Evolutionary conservation across 1,140 invertebrate genomes (phyloP), one percentile per base, ranked within the genome.

Genomic region (Drosophila kikkawai): DNA sequence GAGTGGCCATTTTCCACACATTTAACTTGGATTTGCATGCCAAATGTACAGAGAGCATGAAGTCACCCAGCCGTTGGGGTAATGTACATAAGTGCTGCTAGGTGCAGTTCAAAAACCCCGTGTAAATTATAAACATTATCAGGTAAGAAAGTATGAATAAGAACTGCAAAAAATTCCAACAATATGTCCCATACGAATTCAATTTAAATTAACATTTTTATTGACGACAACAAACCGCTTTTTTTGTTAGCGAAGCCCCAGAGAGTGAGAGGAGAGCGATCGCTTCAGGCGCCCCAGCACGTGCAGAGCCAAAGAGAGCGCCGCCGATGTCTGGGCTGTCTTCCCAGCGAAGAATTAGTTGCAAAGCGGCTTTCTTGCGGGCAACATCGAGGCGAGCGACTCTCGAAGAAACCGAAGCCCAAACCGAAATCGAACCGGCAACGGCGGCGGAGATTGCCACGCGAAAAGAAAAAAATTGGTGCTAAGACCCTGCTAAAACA

Each of bases 381-480:
- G 55, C 63, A 79, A 84, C 66, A 68, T 66, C 69, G 75, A 61
- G 37, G 34, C 51, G 51, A 37, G 34, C 12, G 51, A 55, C 17
- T 29, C 36, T 55, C 29, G 48, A 57, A 11, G 34, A 56, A 65
- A 36, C 34, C 26, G 34, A 41, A 19, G 15, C 39, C 58, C 41
- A 75, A 60, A 77, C 50, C 39, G 32, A 45, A 51, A 47, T 55
- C 55, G 19, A 65, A 59, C 55, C 44, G 42, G 67, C 80, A 58
- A 78, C 74, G 42, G 75, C 50, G 67, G 32, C 57, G 76, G 47
- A 69, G 68, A 48, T 69, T 87, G 83, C 79, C 83, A 82, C 76
- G 83, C 75, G 37, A 73, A 78, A 84, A 73, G 61, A 86, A 86
- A 86, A 86, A 85, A 82, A 87, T 86, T 84, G 85, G 80, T 87